phyloP scores from a whole-genome alignment of 37 sponge, comb jelly and placozoan species.

The Agelas oroides region DNA sequence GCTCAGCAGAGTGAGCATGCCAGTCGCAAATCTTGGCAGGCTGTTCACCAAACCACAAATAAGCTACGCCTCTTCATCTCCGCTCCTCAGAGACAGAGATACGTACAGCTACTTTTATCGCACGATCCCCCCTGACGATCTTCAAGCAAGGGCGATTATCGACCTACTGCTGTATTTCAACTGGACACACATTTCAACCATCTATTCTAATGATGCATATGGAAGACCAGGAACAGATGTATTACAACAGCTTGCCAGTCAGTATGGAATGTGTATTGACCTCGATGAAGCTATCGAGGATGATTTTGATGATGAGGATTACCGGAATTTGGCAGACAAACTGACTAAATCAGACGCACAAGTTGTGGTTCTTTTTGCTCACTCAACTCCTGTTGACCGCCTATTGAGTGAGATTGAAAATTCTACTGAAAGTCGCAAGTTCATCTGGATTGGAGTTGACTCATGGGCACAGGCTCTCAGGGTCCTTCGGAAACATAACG shows the following conservation, averaged over 20 bases:
- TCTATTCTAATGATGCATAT: conserved; percentile 41
- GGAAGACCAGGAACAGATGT: conserved; percentile 41
- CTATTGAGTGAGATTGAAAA: not conserved
- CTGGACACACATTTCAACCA: conserved; percentile 53
- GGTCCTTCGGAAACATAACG: not conserved
- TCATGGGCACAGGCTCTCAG: conserved; percentile 54
- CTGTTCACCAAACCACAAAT: conserved; percentile 62
- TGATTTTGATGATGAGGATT: not conserved
- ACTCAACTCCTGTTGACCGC: not conserved
- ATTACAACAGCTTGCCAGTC: not conserved
- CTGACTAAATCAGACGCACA: conserved; percentile 18
- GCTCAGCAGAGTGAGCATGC: conserved; percentile 42
- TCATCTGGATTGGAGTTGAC: conserved; percentile 79
- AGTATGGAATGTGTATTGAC: conserved; percentile 45
- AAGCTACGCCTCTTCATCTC: conserved; percentile 71
- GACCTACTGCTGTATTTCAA: conserved; percentile 44
- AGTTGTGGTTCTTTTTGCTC: conserved; percentile 32
- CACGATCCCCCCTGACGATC: conserved; percentile 70
- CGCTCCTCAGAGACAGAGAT: conserved; percentile 60
- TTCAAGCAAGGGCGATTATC: conserved; percentile 80
- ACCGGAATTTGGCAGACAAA: not conserved
- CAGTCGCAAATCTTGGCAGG: conserved; percentile 58
- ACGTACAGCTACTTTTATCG: conserved; percentile 74
- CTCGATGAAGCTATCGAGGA: not conserved
- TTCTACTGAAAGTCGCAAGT: not conserved